These are phyloP conservation scores for Epinephelus lanceolatus DNA, from an alignment of 2,113 vertebrate genomes.

Conservation along the genomic window DNA sequence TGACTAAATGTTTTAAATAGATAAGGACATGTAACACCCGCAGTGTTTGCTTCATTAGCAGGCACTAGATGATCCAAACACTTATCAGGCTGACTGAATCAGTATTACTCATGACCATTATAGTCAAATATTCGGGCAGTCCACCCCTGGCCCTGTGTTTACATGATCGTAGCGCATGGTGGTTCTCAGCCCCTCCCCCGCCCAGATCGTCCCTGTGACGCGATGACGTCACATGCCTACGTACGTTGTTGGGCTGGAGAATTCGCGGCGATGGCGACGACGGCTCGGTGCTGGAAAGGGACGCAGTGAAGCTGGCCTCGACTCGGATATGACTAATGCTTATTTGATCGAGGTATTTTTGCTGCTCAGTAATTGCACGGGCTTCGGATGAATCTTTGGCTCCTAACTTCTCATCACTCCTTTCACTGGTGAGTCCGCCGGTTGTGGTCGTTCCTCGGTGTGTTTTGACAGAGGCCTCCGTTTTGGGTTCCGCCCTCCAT, in stretches of 20 bases:
- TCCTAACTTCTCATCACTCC: constrained; percentile 23
- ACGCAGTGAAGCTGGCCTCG: constrained; percentile 77
- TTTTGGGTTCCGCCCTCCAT: constrained; percentile 85
- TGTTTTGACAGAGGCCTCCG: constrained; percentile 86
- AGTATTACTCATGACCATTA: neutral
- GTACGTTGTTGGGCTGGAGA: constrained; percentile 72
- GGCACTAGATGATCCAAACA: neutral
- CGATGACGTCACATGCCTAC: constrained; percentile 67
- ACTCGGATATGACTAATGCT: constrained; percentile 73
- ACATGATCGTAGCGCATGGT: constrained; percentile 70
- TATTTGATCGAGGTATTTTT: constrained; percentile 54
- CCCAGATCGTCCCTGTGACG: constrained; percentile 47
- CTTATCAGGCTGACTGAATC: neutral
- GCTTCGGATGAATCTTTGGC: constrained; percentile 57
- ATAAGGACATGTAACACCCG: neutral
- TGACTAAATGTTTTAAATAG: no score
- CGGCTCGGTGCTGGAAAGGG: constrained; percentile 70
- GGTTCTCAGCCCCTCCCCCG: constrained; percentile 45
- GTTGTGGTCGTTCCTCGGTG: constrained; percentile 57
- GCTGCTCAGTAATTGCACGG: constrained; percentile 59
- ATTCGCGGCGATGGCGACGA: constrained; percentile 83
- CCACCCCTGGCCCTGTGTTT: constrained; percentile 58
- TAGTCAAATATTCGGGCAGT: neutral
- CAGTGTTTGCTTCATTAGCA: neutral
- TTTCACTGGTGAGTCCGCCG: constrained; percentile 76